These are phyloP conservation scores for Cynopterus sphinx DNA, from an alignment of 2,797 vertebrate species.

Conservation along the genomic window DNA sequence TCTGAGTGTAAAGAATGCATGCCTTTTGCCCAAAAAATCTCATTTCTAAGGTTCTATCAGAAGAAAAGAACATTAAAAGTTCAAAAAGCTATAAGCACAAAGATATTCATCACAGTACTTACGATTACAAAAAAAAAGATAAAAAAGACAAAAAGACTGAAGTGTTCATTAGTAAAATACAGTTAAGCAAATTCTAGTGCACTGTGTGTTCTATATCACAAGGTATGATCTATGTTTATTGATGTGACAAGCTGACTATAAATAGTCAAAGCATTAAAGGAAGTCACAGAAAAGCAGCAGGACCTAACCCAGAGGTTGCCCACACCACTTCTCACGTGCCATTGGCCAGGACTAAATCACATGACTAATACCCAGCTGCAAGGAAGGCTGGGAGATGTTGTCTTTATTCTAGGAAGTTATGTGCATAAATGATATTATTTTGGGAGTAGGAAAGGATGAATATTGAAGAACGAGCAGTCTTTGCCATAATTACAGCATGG, in stretches of 20 bases:
- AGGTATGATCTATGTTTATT: neutral
- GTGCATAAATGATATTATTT: neutral
- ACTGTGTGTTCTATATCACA: neutral
- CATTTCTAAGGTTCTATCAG: neutral
- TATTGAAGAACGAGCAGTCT: neutral
- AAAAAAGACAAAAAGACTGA: neutral
- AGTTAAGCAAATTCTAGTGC: neutral
- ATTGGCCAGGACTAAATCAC: too few relatives aligned
- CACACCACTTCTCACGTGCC: neutral
- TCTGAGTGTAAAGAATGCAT: neutral
- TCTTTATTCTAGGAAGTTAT: neutral
- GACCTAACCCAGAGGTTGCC: neutral
- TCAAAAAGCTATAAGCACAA: neutral
- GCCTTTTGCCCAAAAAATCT: neutral
- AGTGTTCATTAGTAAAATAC: neutral
- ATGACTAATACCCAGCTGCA: too few relatives aligned
- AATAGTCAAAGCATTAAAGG: neutral
- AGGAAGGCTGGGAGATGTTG: neutral
- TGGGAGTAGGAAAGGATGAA: neutral
- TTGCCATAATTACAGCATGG: neutral
- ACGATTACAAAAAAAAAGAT: neutral
- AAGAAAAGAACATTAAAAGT: neutral
- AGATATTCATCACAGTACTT: neutral
- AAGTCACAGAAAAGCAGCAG: neutral
- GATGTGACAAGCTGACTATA: neutral